Conservation (phyloP, 2,888 invertebrate species). For the Tuta absoluta region DNA sequence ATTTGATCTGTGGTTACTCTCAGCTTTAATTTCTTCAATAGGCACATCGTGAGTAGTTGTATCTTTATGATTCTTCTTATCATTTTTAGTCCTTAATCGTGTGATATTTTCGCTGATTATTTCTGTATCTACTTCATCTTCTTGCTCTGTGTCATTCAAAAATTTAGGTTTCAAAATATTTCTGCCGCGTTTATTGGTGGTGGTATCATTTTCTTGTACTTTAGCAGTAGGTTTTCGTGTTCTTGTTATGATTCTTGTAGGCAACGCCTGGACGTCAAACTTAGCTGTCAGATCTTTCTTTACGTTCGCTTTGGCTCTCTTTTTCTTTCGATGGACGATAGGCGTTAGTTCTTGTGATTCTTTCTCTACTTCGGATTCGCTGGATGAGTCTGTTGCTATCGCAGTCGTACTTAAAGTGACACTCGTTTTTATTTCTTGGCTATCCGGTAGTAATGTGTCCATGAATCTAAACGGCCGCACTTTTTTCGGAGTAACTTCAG, state of each 20-base stretch:
- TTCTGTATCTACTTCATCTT: conserved; percentile 57
- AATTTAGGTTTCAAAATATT: conserved; percentile 54
- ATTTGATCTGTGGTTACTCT: conserved; percentile 9
- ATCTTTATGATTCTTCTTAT: conserved; percentile 47
- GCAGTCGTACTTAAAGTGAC: conserved; percentile 42
- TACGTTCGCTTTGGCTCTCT: conserved; percentile 42
- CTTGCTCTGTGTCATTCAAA: conserved; percentile 48
- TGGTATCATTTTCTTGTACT: conserved; percentile 41
- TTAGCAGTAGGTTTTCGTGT: conserved; percentile 64
- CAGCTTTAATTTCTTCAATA: conserved; percentile 22
- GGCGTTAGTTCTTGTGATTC: conserved; percentile 55
- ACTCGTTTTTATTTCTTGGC: conserved; percentile 67
- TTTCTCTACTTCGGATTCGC: conserved; percentile 62
- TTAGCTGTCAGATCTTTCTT: conserved; percentile 59
- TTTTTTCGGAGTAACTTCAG: conserved; percentile 61
- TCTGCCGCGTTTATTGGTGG: conserved; percentile 39
- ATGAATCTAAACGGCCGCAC: conserved; percentile 50
- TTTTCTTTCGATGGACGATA: conserved; percentile 52
- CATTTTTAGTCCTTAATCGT: conserved; percentile 52
- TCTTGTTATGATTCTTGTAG: conserved; percentile 61
- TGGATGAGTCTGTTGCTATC: conserved; percentile 52
- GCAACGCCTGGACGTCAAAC: conserved; percentile 54
- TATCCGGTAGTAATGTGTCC: conserved; percentile 62
- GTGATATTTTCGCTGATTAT: conserved; percentile 62
- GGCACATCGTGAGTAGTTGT: conserved; percentile 27